Conservation (phyloP, 2,113 vertebrate species). For the Suncus etruscus region DNA sequence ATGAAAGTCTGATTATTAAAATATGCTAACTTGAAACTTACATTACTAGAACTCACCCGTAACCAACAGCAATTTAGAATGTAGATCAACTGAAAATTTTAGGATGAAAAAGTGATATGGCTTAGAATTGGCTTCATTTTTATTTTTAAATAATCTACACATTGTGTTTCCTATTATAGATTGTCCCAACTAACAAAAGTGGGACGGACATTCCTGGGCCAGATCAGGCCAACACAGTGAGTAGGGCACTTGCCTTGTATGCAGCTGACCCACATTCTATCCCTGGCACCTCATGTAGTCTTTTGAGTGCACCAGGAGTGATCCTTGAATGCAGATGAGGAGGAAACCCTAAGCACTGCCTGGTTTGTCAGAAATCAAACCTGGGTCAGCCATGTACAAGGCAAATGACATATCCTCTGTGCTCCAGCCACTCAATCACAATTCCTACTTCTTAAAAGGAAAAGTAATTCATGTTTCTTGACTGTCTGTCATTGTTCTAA, state of each 20-base stretch:
- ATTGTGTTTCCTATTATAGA: not conserved
- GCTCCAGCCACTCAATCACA: not conserved
- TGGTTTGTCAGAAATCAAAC: too few species aligned
- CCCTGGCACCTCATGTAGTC: too few species aligned
- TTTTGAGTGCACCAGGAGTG: too few species aligned
- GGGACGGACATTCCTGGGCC: too few species aligned
- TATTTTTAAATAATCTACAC: not conserved
- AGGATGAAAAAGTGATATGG: not conserved
- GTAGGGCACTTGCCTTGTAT: too few species aligned
- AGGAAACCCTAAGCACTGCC: too few species aligned
- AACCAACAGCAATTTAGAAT: not conserved
- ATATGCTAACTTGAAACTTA: slow-evolving; percentile 8
- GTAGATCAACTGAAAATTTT: slow-evolving; percentile 2
- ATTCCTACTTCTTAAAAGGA: not conserved
- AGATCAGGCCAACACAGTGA: too few species aligned
- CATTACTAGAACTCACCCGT: not conserved
- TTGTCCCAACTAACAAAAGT: not conserved
- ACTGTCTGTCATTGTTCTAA: not conserved
- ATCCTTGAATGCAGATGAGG: too few species aligned
- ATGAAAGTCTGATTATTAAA: slow-evolving; percentile 36
- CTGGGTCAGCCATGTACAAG: too few species aligned
- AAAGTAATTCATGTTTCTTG: not conserved
- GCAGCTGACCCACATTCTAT: too few species aligned
- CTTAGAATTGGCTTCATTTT: not conserved
- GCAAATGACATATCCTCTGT: too few species aligned